Percentiles rank a stretch among this genome's conserved stretches.
phyloP scores from a whole-genome alignment of 2,888 invertebrate genomes.

The Sicus ferrugineus region DNA sequence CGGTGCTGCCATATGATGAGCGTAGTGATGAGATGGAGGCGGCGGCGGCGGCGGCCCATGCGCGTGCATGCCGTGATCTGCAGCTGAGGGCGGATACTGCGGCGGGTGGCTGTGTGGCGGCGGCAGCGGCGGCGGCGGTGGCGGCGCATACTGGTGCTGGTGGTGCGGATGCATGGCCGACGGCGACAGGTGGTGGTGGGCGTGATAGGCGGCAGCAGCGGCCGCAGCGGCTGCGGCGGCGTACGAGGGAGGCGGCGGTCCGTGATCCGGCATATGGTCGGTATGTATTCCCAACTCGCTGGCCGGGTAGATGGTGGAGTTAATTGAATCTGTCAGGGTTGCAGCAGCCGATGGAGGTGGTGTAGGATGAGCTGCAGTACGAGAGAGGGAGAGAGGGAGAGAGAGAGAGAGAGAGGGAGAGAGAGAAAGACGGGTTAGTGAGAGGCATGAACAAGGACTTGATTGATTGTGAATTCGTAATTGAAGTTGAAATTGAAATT shows the following conservation, averaged over 20 bases:
- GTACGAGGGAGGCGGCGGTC: constrained; percentile 57
- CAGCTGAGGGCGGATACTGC: constrained; percentile 49
- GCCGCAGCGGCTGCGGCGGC: constrained; percentile 55
- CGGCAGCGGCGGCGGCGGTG: constrained; percentile 39
- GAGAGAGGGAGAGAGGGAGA: neutral
- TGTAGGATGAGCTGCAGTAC: constrained; percentile 25
- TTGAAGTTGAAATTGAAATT: constrained; percentile 31
- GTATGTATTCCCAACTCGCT: constrained; percentile 56
- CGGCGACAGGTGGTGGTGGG: constrained; percentile 57
- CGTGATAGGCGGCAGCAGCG: constrained; percentile 58
- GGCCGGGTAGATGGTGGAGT: constrained; percentile 56
- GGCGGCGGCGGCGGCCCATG: constrained; percentile 53
- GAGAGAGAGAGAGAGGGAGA: neutral
- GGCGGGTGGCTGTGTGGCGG: constrained; percentile 43
- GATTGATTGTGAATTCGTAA: constrained; percentile 16
- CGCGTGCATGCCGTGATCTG: constrained; percentile 48
- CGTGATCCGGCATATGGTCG: constrained; percentile 54
- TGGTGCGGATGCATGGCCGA: constrained; percentile 49
- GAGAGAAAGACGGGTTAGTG: neutral
- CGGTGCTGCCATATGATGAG: constrained; percentile 36
- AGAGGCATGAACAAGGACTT: neutral
- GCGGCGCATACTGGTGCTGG: constrained; percentile 56
- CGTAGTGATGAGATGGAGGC: constrained; percentile 41
- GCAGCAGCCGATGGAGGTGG: constrained; percentile 46
- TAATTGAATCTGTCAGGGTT: constrained; percentile 51